A percentile compares a stretch with the other conserved stretches of the same genome.
phyloP scores from a whole-genome alignment of 2,113 vertebrate species.

The Hepsetus odoe region DNA sequence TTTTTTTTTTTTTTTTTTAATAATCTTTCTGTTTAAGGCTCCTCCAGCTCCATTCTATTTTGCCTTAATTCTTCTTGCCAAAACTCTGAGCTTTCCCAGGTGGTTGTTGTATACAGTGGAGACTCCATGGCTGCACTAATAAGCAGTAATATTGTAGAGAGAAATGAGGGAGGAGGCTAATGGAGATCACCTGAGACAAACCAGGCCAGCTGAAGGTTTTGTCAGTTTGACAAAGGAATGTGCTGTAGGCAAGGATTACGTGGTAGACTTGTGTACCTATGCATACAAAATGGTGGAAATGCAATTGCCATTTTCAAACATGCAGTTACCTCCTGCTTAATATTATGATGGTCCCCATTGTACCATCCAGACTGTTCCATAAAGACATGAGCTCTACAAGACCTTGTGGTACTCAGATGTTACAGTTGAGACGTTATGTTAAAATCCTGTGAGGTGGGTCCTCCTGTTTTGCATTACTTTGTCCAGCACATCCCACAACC shows the following conservation, averaged over 20 bases:
- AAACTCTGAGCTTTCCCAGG: constrained; percentile 1
- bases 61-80: background rate
- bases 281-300: constrained; percentile 36
- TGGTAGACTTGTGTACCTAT: background rate
- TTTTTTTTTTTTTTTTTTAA: background rate
- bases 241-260: constrained; percentile 57
- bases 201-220: constrained; percentile 52
- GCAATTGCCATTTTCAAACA: too few species aligned
- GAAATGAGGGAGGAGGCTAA: constrained; percentile 7
- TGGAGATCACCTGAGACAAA: constrained; percentile 42
- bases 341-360: too few species aligned
- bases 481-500: too few species aligned
- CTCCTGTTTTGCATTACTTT: too few species aligned
- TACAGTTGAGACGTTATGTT: too few species aligned
- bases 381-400: too few species aligned
- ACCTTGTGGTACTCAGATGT: too few species aligned
- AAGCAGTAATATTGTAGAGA: background rate
- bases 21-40: background rate
- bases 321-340: too few species aligned
- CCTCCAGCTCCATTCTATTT: background rate
- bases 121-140: background rate
- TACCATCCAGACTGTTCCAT: too few species aligned
- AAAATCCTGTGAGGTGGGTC: too few species aligned
- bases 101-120: background rate
- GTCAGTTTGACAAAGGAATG: constrained; percentile 59